phyloP scores from a whole-genome alignment of 2,888 invertebrate species.

The Drosophila anomelani region DNA sequence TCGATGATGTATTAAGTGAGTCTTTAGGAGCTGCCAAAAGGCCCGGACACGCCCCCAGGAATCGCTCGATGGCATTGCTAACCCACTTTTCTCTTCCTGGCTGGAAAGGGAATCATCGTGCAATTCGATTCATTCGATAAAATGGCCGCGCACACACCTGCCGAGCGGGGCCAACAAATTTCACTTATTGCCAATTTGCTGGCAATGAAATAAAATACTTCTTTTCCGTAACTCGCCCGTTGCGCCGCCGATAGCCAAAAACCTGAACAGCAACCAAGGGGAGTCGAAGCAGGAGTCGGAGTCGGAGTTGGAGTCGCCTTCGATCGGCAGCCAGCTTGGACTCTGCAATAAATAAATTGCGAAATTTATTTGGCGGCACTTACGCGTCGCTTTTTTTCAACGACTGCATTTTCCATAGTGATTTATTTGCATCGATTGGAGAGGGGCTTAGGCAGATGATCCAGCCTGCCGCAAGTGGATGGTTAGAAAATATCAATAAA shows the following conservation, averaged over 20 bases:
- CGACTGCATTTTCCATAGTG: conserved; percentile 74
- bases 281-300: background rate
- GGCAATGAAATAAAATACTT: conserved; percentile 77
- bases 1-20: conserved; percentile 47
- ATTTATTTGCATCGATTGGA: conserved; percentile 67
- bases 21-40: conserved; percentile 35
- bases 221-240: conserved; percentile 52
- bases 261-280: conserved; percentile 38
- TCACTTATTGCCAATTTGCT: conserved; percentile 78
- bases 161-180: conserved; percentile 71
- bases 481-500: conserved; percentile 57
- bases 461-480: conserved; percentile 16
- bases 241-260: conserved; percentile 62
- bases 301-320: conserved; percentile 8
- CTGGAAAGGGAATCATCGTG: conserved; percentile 39
- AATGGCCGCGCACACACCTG: conserved; percentile 63
- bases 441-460: conserved; percentile 28
- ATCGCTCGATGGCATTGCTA: conserved; percentile 39
- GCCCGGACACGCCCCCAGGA: conserved; percentile 48
- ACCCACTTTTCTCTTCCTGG: conserved; percentile 58
- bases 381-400: conserved; percentile 77
- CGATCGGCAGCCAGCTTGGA: conserved; percentile 56
- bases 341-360: conserved; percentile 75
- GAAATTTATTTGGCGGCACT: conserved; percentile 77
- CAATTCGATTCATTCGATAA: conserved; percentile 30